These are phyloP conservation scores for Rhopalosiphum nymphaeae DNA, from an alignment of 2,888 invertebrate species.

Conservation along the genomic window DNA sequence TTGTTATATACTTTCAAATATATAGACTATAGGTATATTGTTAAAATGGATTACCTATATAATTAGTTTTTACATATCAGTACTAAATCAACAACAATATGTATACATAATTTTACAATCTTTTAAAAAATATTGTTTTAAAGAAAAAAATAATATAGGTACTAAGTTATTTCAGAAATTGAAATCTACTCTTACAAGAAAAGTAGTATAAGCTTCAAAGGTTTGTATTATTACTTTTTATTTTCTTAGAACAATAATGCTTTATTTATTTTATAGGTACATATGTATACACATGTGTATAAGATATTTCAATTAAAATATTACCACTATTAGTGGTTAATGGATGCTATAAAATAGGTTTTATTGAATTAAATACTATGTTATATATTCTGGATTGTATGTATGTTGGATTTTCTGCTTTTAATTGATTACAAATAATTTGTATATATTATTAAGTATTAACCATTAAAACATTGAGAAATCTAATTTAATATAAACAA, in stretches of 20 bases:
- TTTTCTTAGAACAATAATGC: constrained; percentile 15
- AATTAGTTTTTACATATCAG: neutral
- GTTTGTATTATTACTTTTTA: constrained; percentile 52
- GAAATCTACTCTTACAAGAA: constrained; percentile 25
- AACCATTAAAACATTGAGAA: neutral
- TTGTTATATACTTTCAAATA: neutral
- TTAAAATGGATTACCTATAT: neutral
- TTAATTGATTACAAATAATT: neutral
- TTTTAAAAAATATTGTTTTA: neutral
- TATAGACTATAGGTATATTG: neutral
- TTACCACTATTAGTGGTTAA: neutral
- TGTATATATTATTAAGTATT: neutral
- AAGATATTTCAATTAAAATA: neutral
- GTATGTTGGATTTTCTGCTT: constrained; percentile 38
- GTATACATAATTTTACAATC: neutral
- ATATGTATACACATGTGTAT: neutral
- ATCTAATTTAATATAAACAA: neutral
- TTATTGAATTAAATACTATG: neutral
- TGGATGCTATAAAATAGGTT: neutral
- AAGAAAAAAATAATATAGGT: constrained; percentile 10
- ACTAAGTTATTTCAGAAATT: constrained; percentile 49
- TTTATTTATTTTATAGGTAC: constrained; percentile 44
- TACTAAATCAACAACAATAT: neutral
- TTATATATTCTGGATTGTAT: constrained; percentile 9
- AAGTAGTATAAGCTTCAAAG: constrained; percentile 46